A percentile compares a stretch with the other conserved stretches of the same genome.
phyloP scores from a whole-genome alignment of 2,888 invertebrate genomes.

The Ditula angustiorana region DNA sequence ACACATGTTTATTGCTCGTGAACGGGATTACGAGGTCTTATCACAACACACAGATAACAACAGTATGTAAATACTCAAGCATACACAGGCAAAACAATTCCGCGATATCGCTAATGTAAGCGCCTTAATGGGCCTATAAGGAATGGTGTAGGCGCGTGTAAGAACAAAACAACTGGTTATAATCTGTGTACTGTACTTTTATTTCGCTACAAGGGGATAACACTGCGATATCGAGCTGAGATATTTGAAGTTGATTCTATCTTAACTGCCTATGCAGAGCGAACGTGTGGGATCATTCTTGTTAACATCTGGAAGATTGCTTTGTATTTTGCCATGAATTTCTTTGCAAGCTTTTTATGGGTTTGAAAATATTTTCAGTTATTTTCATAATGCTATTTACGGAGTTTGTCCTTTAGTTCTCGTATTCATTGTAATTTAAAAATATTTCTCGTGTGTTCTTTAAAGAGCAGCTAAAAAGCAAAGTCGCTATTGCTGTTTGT shows the following conservation, averaged over 20 bases:
- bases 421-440: not conserved
- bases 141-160: slow-evolving; percentile 32
- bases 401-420: not conserved
- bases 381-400: not conserved
- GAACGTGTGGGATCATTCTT: slow-evolving; percentile 70
- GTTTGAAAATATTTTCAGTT: slow-evolving; percentile 6
- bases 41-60: slow-evolving; percentile 40
- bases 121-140: slow-evolving; percentile 28
- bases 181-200: slow-evolving; percentile 37
- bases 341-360: slow-evolving; percentile 9
- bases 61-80: slow-evolving; percentile 34
- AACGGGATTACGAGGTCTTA: slow-evolving; percentile 67
- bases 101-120: slow-evolving; percentile 31
- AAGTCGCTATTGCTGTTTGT: too few relatives aligned
- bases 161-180: slow-evolving; percentile 33
- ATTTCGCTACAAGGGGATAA: slow-evolving; percentile 44
- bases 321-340: slow-evolving; percentile 14
- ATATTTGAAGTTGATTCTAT: slow-evolving; percentile 66
- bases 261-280: slow-evolving; percentile 66
- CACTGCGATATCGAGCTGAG: slow-evolving; percentile 56
- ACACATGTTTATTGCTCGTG: slow-evolving; percentile 51
- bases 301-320: slow-evolving; percentile 57
- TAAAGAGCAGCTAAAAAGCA: too few relatives aligned
- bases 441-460: not conserved
- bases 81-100: slow-evolving; percentile 19